Evolutionary conservation across 2,113 vertebrate species (phyloP).

Genomic region (Aspiorhynchus laticeps): DNA sequence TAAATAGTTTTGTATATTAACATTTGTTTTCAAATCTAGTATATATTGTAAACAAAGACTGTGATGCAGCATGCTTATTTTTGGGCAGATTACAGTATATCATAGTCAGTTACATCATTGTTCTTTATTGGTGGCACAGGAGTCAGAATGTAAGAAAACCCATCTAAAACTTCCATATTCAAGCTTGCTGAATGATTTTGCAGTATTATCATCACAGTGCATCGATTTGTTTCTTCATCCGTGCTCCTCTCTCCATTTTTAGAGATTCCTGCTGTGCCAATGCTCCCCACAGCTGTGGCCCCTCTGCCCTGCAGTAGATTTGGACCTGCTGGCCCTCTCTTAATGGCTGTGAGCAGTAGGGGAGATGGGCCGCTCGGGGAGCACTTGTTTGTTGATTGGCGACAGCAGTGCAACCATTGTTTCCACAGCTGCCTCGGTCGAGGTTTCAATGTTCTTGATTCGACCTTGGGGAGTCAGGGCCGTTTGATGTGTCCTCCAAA

Average conservation of each 20-base stretch:
- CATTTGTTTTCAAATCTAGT: not conserved
- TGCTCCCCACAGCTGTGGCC: constrained; percentile 54
- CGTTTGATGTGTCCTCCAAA: constrained; percentile 33
- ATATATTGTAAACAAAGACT: not conserved
- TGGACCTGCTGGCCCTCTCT: constrained; percentile 26
- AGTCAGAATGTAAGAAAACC: not conserved
- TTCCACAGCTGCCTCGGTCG: constrained; percentile 60
- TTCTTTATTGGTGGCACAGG: not conserved
- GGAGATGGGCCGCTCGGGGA: constrained; percentile 51
- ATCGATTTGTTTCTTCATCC: constrained; percentile 43
- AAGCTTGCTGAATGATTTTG: constrained; percentile 6
- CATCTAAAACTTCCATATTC: not conserved
- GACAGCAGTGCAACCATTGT: constrained; percentile 52
- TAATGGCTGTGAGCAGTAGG: constrained; percentile 36
- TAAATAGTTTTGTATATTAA: not conserved
- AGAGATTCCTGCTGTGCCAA: constrained; percentile 9
- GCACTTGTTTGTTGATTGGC: constrained; percentile 55
- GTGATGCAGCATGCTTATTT: not conserved
- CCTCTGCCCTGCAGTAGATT: constrained; percentile 30
- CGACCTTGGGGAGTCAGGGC: constrained; percentile 57
- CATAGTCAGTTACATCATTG: not conserved
- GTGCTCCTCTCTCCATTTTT: constrained; percentile 8
- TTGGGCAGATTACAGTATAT: not conserved
- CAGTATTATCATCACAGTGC: constrained; percentile 31
- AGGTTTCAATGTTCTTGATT: constrained; percentile 56